Percentiles rank a stretch among this genome's conserved stretches.
These are phyloP conservation scores for Arctopsyche grandis DNA, from an alignment of 1,140 invertebrate species.

Conservation along the genomic window DNA sequence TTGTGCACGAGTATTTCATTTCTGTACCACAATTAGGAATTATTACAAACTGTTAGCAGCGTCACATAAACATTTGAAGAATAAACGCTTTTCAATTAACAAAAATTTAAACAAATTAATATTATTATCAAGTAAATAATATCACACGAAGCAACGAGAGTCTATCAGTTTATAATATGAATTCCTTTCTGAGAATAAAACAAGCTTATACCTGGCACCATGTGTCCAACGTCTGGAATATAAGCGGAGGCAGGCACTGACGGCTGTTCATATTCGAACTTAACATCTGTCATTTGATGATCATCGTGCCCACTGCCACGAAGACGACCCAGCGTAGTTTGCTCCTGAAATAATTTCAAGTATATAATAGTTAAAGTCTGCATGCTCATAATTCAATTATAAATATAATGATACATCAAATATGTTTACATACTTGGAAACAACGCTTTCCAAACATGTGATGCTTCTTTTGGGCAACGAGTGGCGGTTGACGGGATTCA, in stretches of 20 bases:
- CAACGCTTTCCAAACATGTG: conserved; percentile 90
- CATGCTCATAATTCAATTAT: too few relatives aligned
- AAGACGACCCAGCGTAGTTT: conserved; percentile 35
- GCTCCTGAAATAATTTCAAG: conserved; percentile 43
- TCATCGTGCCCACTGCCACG: conserved; percentile 25
- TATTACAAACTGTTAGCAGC: conserved; percentile 11
- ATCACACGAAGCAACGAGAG: background rate
- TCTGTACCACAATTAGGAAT: conserved; percentile 59
- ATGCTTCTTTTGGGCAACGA: conserved; percentile 91
- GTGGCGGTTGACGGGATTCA: conserved; percentile 64
- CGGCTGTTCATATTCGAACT: conserved; percentile 52
- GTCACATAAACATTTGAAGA: background rate
- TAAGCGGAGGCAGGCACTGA: conserved; percentile 37
- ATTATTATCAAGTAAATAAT: background rate
- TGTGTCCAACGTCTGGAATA: conserved; percentile 48
- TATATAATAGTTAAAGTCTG: too few relatives aligned
- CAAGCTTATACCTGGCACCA: conserved; percentile 45
- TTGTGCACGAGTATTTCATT: conserved; percentile 77
- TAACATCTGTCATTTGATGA: conserved; percentile 40
- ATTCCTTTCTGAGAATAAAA: background rate
- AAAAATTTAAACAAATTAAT: conserved; percentile 16
- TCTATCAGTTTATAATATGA: conserved; percentile 16
- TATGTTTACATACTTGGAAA: conserved; percentile 73
- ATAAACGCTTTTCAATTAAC: background rate
- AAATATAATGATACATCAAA: too few relatives aligned